Evolutionary conservation across 2,113 vertebrate genomes (phyloP).

Genomic region (Arothron firmamentum): DNA sequence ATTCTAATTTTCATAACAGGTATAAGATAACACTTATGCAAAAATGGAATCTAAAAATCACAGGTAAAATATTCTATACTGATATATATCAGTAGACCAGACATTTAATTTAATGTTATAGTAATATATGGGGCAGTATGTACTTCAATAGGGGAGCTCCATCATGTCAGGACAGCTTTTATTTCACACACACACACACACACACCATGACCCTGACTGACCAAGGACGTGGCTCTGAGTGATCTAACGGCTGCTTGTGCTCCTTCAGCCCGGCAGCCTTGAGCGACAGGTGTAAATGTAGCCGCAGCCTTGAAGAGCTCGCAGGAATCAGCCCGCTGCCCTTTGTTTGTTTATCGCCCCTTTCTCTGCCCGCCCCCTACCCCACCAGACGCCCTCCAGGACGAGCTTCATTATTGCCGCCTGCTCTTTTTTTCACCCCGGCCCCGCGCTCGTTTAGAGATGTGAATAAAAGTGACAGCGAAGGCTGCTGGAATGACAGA

Average conservation of each 20-base stretch:
- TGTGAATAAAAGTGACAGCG: constrained; percentile 76
- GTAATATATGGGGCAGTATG: too few relatives aligned
- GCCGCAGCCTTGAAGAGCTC: constrained; percentile 70
- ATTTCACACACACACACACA: too few relatives aligned
- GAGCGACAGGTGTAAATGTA: constrained; percentile 78
- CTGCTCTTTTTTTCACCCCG: constrained; percentile 53
- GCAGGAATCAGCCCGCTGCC: constrained; percentile 47
- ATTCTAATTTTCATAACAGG: too few relatives aligned
- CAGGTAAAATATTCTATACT: too few relatives aligned
- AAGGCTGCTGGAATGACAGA: constrained; percentile 68
- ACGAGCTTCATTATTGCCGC: constrained; percentile 68
- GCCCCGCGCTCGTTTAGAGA: constrained; percentile 54
- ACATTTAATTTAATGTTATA: background rate
- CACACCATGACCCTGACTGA: constrained; percentile 15
- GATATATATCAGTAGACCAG: constrained; percentile 5
- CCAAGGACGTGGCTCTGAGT: constrained; percentile 44
- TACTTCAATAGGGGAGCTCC: too few relatives aligned
- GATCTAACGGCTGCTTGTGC: constrained; percentile 66
- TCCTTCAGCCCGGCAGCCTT: constrained; percentile 70
- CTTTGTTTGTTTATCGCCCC: constrained; percentile 73
- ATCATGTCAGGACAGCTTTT: too few relatives aligned
- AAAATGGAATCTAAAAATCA: too few relatives aligned
- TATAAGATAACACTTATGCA: too few relatives aligned
- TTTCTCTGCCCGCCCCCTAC: constrained; percentile 20
- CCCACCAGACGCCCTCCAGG: constrained; percentile 41